Percentiles rank a stretch among this genome's conserved stretches.
Evolutionary conservation across 2,113 vertebrate genomes (phyloP).

Genomic region (Phylloscopus whistleri): DNA sequence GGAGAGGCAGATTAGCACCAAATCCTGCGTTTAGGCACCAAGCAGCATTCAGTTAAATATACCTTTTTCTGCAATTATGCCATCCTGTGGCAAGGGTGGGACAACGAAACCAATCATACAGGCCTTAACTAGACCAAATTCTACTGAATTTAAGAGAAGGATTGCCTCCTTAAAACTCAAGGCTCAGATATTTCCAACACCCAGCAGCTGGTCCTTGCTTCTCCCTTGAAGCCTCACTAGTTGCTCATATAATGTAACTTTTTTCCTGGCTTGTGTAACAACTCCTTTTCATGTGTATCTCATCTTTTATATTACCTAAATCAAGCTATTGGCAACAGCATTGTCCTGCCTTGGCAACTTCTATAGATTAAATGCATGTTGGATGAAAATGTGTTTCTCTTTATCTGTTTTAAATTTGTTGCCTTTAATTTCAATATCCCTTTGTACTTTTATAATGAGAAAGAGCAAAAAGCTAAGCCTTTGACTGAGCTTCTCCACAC

Average conservation of each 20-base stretch:
- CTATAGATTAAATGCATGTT: constrained; percentile 6
- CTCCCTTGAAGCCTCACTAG: constrained; percentile 20
- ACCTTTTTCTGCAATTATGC: not conserved
- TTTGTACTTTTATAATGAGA: not conserved
- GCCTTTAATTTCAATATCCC: not conserved
- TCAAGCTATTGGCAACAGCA: not conserved
- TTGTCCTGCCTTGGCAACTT: not conserved
- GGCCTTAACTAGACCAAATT: not conserved
- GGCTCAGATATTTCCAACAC: not conserved
- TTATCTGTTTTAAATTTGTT: not conserved
- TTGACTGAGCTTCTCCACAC: not conserved
- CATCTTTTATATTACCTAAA: not conserved
- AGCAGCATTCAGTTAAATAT: not conserved
- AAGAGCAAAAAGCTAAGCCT: not conserved
- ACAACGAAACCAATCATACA: not conserved
- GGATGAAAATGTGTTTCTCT: not conserved
- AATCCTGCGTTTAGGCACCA: not conserved
- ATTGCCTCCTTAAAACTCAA: not conserved
- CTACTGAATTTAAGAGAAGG: not conserved
- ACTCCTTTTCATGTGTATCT: not conserved
- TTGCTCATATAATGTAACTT: not conserved
- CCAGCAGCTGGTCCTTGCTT: not conserved
- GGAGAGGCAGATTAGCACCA: not conserved
- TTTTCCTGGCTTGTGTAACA: not conserved
- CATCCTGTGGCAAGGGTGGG: not conserved